A percentile compares a stretch with the other conserved stretches of the same genome.
Conservation (phyloP, 2,113 vertebrate genomes). For the Poeciliopsis retropinna region DNA sequence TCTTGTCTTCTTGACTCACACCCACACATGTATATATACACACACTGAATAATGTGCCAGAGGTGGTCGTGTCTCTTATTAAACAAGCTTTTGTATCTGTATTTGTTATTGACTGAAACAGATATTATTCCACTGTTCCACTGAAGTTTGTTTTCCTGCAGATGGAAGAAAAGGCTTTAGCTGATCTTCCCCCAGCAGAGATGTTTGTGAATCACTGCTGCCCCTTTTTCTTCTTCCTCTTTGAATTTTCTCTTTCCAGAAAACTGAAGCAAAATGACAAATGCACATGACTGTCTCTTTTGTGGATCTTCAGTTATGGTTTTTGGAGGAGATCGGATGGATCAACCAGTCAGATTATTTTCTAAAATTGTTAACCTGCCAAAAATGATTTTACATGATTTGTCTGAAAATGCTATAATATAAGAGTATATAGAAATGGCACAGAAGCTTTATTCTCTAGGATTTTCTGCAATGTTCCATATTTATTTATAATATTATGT, state of each 20-base stretch:
- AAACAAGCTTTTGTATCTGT: constrained; percentile 53
- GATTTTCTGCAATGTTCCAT: background rate
- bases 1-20: constrained; percentile 36
- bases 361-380: too few relatives aligned
- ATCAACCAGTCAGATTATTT: too few relatives aligned
- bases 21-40: constrained; percentile 1
- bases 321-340: too few relatives aligned
- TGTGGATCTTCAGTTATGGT: too few relatives aligned
- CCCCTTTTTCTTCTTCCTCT: background rate
- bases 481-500: background rate
- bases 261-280: background rate
- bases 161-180: constrained; percentile 26
- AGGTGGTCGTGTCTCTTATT: constrained; percentile 32
- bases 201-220: constrained; percentile 22
- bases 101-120: constrained; percentile 26
- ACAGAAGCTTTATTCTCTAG: background rate
- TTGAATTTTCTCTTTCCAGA: background rate
- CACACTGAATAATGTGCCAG: constrained; percentile 17
- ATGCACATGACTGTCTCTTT: background rate
- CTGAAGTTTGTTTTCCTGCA: constrained; percentile 47
- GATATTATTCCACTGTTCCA: constrained; percentile 19
- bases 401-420: background rate
- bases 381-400: background rate
- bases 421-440: background rate
- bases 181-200: constrained; percentile 25